phyloP scores from a whole-genome alignment of 2,113 vertebrate species.

The Kryptolebias marmoratus region DNA sequence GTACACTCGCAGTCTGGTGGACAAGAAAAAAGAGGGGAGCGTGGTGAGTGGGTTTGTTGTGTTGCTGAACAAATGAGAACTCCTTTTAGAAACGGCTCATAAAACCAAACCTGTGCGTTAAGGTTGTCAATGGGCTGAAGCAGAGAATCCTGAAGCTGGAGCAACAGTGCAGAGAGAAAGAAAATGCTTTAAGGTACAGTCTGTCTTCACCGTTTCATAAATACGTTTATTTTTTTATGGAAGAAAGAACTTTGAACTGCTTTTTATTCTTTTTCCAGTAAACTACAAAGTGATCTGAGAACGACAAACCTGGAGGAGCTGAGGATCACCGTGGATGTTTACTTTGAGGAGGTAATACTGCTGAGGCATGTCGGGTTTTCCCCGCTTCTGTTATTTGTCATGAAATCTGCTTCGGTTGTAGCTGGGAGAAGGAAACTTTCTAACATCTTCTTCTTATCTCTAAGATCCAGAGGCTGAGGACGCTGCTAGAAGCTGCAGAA shows the following conservation, averaged over 20 bases:
- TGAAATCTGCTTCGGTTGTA: background rate
- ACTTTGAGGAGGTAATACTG: conserved; percentile 87
- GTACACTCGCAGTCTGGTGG: conserved; percentile 83
- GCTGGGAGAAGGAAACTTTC: background rate
- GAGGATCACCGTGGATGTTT: conserved; percentile 86
- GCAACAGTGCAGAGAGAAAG: conserved; percentile 92
- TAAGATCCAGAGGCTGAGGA: conserved; percentile 89
- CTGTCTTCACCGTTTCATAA: background rate
- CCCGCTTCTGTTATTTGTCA: background rate
- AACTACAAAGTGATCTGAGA: conserved; percentile 88
- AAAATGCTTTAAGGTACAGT: conserved; percentile 83
- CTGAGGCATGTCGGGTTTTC: background rate
- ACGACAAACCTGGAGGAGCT: conserved; percentile 88
- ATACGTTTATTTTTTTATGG: background rate
- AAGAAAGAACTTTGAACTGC: background rate
- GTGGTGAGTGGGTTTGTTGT: conserved; percentile 80
- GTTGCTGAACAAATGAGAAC: background rate
- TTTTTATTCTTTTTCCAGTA: conserved; percentile 71
- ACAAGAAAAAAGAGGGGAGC: conserved; percentile 82
- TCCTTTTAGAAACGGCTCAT: background rate
- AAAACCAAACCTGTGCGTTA: conserved; percentile 45
- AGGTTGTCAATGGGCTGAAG: conserved; percentile 89
- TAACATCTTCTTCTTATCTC: background rate
- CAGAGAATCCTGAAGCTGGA: conserved; percentile 90
- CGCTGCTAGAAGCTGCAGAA: conserved; percentile 83